Evolutionary conservation across 1,140 invertebrate species (phyloP).

Genomic region (Lordiphosa clarofinis): DNA sequence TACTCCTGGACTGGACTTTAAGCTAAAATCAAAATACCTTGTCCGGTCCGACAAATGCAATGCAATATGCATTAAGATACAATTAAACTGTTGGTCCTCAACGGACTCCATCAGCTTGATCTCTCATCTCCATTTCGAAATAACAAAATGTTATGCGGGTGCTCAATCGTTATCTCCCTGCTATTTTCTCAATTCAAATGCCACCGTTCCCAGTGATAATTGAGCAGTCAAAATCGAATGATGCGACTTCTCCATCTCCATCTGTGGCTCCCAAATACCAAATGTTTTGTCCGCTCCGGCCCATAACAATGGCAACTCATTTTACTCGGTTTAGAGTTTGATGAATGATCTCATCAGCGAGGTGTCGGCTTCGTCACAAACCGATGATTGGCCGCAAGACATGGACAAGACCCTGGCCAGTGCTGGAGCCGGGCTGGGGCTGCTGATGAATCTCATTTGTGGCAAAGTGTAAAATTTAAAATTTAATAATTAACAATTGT

Average conservation of each 20-base stretch:
- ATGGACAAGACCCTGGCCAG: neutral
- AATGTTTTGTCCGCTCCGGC: conserved; percentile 10
- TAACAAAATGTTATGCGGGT: conserved; percentile 1
- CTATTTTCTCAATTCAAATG: neutral
- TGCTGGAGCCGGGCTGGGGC: conserved; percentile 1
- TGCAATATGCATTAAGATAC: too few species aligned
- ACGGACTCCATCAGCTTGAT: too few species aligned
- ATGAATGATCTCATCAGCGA: conserved; percentile 79
- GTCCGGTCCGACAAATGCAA: too few species aligned
- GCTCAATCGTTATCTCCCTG: conserved; percentile 17
- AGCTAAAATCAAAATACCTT: too few species aligned
- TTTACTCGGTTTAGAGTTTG: conserved; percentile 56
- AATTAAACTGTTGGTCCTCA: too few species aligned
- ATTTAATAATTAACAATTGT: conserved; percentile 78
- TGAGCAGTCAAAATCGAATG: conserved; percentile 64
- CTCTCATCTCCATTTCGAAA: too few species aligned
- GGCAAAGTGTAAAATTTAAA: conserved; percentile 73
- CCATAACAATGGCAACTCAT: conserved; percentile 75
- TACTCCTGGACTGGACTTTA: too few species aligned
- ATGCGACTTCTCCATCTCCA: conserved; percentile 30
- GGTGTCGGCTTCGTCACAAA: conserved; percentile 57
- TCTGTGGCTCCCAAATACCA: neutral
- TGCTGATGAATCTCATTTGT: conserved; percentile 50
- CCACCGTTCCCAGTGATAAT: conserved; percentile 46
- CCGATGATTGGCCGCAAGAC: conserved; percentile 51